Conservation (phyloP, 2,113 vertebrate genomes). For the Cyanocitta stelleri region DNA sequence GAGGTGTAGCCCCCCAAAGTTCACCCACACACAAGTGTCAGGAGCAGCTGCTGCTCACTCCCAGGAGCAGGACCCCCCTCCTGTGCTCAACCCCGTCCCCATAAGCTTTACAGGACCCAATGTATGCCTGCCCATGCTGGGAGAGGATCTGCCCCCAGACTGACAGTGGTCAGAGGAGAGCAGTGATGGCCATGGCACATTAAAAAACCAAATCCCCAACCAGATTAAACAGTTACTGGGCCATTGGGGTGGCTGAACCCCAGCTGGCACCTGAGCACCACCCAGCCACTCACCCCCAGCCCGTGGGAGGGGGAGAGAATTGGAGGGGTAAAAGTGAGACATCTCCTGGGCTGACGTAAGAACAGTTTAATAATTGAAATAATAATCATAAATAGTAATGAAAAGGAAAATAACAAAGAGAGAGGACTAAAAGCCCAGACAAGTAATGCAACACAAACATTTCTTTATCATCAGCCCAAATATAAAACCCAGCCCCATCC, state of each 20-base stretch:
- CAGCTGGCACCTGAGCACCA: not conserved
- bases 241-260: not conserved
- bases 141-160: not conserved
- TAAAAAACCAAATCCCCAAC: not conserved
- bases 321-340: not conserved
- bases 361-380: not conserved
- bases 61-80: fast-evolving
- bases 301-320: fast-evolving
- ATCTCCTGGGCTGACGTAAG: not conserved
- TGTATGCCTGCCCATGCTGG: fast-evolving
- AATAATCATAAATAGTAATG: not conserved
- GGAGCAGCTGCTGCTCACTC: not conserved
- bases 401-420: not conserved
- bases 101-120: not conserved
- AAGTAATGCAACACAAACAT: not conserved
- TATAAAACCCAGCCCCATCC: not conserved
- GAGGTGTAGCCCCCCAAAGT: not conserved
- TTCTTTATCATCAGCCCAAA: not conserved
- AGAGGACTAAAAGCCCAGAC: not conserved
- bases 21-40: fast-evolving
- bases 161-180: not conserved
- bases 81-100: not conserved
- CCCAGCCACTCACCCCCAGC: not conserved
- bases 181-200: not conserved
- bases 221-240: not conserved